These are phyloP conservation scores for Ashinkailepas kermadecensis DNA, from an alignment of 2,888 invertebrate genomes.

Conservation along the genomic window DNA sequence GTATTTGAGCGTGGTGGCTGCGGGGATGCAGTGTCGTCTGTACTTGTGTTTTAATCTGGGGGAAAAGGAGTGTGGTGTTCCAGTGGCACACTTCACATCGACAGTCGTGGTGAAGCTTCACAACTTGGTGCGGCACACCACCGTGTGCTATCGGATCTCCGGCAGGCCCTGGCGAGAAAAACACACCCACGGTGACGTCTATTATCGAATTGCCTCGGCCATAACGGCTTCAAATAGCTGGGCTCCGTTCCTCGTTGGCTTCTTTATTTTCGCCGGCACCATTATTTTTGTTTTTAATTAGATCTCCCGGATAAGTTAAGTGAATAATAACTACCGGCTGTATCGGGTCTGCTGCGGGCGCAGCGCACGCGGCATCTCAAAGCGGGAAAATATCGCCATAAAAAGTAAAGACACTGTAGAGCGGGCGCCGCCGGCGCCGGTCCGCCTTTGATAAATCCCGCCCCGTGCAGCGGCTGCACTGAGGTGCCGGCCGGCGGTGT, in stretches of 20 bases:
- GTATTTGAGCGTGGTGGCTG: no score
- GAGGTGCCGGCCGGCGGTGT: background rate
- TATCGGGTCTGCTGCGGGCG: background rate
- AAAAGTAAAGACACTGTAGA: conserved; percentile 9
- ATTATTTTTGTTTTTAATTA: conserved; percentile 20
- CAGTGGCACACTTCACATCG: no score
- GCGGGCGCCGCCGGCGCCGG: background rate
- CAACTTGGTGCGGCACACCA: no score
- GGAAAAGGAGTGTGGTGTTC: no score
- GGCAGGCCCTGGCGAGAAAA: background rate
- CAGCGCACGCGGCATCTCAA: background rate
- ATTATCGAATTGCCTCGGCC: conserved; percentile 10
- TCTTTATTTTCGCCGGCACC: background rate
- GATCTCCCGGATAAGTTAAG: conserved; percentile 13
- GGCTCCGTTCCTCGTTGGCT: conserved; percentile 5
- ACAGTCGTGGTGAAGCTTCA: no score
- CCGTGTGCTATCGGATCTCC: no score
- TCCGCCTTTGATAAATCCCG: background rate
- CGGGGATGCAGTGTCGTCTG: no score
- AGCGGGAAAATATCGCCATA: conserved; percentile 8
- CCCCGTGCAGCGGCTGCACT: background rate
- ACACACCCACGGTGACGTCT: background rate
- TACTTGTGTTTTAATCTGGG: no score
- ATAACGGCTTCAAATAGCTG: background rate
- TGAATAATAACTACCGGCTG: background rate